Evolutionary conservation across 2,888 invertebrate genomes (phyloP).

Genomic region (Orgyia antiqua): DNA sequence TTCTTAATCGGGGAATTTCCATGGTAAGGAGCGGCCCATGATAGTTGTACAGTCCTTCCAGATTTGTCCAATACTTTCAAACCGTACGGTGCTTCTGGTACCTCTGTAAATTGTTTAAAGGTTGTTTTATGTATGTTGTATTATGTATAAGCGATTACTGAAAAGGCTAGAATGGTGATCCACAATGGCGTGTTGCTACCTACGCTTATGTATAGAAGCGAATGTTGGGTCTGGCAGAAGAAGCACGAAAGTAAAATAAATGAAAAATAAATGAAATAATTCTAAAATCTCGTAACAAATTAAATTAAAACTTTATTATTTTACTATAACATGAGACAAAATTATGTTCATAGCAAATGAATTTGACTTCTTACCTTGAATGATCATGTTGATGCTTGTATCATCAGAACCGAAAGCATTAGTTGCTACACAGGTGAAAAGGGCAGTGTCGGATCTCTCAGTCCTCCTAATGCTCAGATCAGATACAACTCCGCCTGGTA

Average conservation of each 20-base stretch:
- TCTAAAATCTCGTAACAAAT: too few species aligned
- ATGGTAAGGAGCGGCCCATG: conserved; percentile 95
- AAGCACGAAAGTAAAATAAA: too few species aligned
- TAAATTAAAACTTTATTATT: too few species aligned
- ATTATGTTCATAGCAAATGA: too few species aligned
- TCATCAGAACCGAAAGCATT: conserved; percentile 96
- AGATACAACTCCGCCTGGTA: conserved; percentile 91
- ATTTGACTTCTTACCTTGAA: conserved; percentile 93
- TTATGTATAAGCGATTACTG: neutral
- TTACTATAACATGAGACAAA: too few species aligned
- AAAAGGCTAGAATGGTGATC: too few species aligned
- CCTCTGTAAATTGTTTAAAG: conserved; percentile 76
- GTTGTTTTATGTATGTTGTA: neutral
- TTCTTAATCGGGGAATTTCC: conserved; percentile 94
- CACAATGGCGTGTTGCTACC: too few species aligned
- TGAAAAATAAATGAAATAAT: too few species aligned
- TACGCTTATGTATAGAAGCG: too few species aligned
- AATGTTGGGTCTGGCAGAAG: too few species aligned
- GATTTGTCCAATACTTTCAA: conserved; percentile 94
- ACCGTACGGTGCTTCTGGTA: conserved; percentile 93
- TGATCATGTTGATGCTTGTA: conserved; percentile 96
- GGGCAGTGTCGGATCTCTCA: conserved; percentile 91
- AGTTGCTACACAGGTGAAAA: conserved; percentile 94
- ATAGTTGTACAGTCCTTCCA: conserved; percentile 92
- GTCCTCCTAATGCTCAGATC: conserved; percentile 93